These are phyloP conservation scores for Montipora capricornis DNA, from an alignment of 64 coral and sea anemone species.

Conservation along the genomic window DNA sequence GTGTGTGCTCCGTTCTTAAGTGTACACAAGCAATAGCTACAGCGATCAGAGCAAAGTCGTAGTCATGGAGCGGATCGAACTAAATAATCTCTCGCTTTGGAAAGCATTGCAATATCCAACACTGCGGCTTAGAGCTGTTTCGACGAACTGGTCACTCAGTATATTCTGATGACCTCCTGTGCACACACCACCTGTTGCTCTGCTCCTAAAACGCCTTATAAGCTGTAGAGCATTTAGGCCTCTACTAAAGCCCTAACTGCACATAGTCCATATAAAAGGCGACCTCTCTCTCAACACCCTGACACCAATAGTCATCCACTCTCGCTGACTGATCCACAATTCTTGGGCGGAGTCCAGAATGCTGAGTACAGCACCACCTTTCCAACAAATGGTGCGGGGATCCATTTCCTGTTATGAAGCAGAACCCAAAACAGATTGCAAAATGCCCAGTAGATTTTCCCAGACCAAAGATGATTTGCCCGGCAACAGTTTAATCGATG, in stretches of 20 bases:
- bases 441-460: neutral
- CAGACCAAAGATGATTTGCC: too few species aligned
- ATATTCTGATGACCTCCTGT: neutral
- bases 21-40: too few species aligned
- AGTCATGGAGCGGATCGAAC: too few species aligned
- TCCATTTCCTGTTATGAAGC: conserved; percentile 86
- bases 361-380: conserved; percentile 93
- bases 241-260: conserved; percentile 4
- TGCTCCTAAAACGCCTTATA: neutral
- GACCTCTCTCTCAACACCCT: conserved; percentile 93
- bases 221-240: neutral
- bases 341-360: conserved; percentile 97
- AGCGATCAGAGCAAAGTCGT: too few species aligned
- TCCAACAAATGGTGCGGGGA: conserved; percentile 94
- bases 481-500: too few species aligned
- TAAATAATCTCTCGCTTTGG: too few species aligned
- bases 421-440: neutral
- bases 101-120: too few species aligned
- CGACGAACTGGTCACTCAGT: too few species aligned
- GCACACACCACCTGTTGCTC: neutral
- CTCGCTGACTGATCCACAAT: conserved; percentile 94
- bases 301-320: conserved; percentile 92
- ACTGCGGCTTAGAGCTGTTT: too few species aligned
- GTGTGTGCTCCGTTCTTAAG: too few species aligned
- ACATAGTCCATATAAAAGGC: conserved; percentile 87